These are phyloP conservation scores for Sarcophilus harrisii DNA, from an alignment of 2,797 vertebrate species.

Conservation along the genomic window DNA sequence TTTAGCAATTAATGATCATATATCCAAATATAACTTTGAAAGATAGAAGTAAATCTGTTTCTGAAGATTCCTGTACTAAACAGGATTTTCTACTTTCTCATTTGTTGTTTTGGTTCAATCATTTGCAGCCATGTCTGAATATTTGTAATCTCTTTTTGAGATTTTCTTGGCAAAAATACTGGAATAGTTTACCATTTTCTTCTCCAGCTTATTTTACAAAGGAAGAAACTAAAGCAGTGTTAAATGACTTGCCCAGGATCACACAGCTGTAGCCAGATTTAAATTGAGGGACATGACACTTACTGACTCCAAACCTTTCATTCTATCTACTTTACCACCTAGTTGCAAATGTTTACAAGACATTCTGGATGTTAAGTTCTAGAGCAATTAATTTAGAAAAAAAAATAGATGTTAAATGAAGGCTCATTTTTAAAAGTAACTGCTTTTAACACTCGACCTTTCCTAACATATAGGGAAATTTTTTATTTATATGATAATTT, in stretches of 20 bases:
- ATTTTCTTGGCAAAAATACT: too few species aligned
- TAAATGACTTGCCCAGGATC: too few species aligned
- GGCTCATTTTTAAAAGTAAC: constrained; percentile 58
- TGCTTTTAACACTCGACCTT: constrained; percentile 53
- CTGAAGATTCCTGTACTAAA: not conserved
- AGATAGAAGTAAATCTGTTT: not conserved
- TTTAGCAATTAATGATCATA: not conserved
- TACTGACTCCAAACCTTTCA: too few species aligned
- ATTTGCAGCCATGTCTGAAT: too few species aligned
- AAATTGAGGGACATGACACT: too few species aligned
- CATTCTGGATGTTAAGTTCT: constrained; percentile 58
- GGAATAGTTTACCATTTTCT: too few species aligned
- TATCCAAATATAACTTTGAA: not conserved
- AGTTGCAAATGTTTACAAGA: constrained; percentile 52
- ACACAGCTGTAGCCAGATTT: too few species aligned
- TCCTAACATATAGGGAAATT: not conserved
- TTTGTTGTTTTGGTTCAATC: not conserved
- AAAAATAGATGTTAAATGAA: constrained; percentile 64
- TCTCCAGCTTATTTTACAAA: too few species aligned
- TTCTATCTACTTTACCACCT: not conserved
- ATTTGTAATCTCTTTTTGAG: too few species aligned
- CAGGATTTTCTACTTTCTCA: not conserved
- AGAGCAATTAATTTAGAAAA: constrained; percentile 63
- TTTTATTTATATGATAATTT: too few species aligned
- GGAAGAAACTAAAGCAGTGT: too few species aligned